Conservation (phyloP, 2,113 vertebrate genomes). For the Salvator merianae region DNA sequence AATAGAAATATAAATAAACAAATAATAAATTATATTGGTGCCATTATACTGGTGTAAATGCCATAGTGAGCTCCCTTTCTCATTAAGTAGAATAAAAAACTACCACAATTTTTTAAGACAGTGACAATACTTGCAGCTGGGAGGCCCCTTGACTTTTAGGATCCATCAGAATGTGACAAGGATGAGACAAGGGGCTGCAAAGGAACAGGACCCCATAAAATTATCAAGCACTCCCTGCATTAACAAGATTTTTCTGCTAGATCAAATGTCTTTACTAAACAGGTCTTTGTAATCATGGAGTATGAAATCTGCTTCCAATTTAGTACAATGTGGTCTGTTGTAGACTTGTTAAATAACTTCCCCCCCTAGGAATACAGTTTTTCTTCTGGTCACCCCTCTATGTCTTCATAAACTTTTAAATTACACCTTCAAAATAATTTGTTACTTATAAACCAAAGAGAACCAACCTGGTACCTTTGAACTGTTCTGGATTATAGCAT, state of each 20-base stretch:
- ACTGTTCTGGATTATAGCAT: no score
- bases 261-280: not conserved
- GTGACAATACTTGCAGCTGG: not conserved
- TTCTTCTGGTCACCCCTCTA: not conserved
- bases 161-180: not conserved
- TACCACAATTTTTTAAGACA: not conserved
- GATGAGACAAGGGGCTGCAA: not conserved
- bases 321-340: no score
- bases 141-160: not conserved
- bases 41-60: not conserved
- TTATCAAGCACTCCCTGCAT: not conserved
- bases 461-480: no score
- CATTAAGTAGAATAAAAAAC: not conserved
- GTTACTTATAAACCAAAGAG: no score
- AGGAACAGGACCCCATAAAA: not conserved
- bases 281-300: not conserved
- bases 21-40: no score
- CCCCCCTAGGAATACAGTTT: slow-evolving; percentile 9
- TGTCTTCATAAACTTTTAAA: not conserved
- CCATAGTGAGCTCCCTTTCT: not conserved
- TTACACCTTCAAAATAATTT: slow-evolving; percentile 21
- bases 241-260: not conserved
- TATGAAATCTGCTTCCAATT: not conserved
- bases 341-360: slow-evolving; percentile 11
- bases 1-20: no score